Conservation (phyloP, 2,797 vertebrate genomes). For the Hozukius guyotensis region DNA sequence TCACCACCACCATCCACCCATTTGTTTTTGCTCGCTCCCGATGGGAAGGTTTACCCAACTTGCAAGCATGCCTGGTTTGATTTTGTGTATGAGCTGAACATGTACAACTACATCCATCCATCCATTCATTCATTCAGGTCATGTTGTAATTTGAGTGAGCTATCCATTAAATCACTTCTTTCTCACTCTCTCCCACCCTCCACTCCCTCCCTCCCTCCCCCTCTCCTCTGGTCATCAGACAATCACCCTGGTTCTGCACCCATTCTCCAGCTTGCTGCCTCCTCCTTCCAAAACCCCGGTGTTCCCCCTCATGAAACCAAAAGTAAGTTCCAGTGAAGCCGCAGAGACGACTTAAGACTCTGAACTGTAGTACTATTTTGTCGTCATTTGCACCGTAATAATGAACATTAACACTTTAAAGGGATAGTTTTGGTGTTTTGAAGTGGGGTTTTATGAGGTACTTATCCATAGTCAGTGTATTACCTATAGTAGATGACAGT, state of each 20-base stretch:
- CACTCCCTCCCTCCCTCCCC: conserved; percentile 17
- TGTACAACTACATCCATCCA: neutral
- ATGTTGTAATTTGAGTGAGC: conserved; percentile 57
- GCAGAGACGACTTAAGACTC: neutral
- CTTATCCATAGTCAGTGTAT: too few species aligned
- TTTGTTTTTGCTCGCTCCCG: conserved; percentile 1
- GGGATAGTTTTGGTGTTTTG: too few species aligned
- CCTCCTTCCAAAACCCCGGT: conserved; percentile 86
- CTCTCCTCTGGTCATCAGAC: conserved; percentile 79
- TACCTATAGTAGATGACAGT: too few species aligned
- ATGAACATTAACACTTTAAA: neutral
- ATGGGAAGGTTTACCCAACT: conserved; percentile 40
- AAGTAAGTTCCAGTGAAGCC: conserved; percentile 81
- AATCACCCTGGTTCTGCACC: conserved; percentile 87
- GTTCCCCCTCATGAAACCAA: conserved; percentile 84
- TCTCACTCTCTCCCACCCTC: conserved; percentile 41
- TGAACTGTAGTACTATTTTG: too few species aligned
- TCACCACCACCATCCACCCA: conserved; percentile 37
- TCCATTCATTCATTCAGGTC: conserved; percentile 26
- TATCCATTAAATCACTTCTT: conserved; percentile 66
- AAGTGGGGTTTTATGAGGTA: too few species aligned
- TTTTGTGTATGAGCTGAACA: neutral
- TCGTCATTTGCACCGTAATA: neutral
- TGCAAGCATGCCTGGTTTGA: conserved; percentile 45
- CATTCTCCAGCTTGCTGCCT: conserved; percentile 86